Conservation (phyloP, 2,797 vertebrate species). For the Pipistrellus pipistrellus region DNA sequence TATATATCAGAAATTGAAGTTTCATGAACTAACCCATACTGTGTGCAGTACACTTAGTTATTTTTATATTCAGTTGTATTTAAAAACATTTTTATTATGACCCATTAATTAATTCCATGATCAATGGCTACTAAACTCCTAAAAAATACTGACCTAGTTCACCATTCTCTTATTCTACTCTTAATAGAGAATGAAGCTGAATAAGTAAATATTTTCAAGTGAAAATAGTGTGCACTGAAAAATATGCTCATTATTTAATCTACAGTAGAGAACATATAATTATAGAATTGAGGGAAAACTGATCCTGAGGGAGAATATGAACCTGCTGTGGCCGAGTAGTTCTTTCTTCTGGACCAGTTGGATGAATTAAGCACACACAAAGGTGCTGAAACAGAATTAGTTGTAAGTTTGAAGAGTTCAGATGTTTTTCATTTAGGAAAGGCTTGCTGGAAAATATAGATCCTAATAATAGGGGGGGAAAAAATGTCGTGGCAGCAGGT, state of each 20-base stretch:
- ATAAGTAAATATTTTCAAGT: not conserved
- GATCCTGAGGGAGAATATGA: not conserved
- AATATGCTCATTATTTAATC: constrained; percentile 52
- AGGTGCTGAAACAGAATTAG: constrained; percentile 55
- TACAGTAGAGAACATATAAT: not conserved
- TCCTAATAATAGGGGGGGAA: not conserved
- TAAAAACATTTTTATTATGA: constrained; percentile 30
- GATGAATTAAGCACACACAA: not conserved
- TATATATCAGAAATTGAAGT: constrained; percentile 15
- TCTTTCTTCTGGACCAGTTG: constrained; percentile 31
- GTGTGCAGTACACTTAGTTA: constrained; percentile 41
- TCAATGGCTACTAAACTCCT: constrained; percentile 35
- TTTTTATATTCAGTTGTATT: constrained; percentile 55
- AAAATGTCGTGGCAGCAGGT: constrained; percentile 11
- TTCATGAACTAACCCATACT: constrained; percentile 31
- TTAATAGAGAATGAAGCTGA: constrained; percentile 11
- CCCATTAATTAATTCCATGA: constrained; percentile 40
- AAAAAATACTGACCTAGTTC: constrained; percentile 1
- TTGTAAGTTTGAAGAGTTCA: constrained; percentile 59
- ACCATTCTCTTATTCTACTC: not conserved
- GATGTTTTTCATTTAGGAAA: constrained; percentile 64
- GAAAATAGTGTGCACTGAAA: constrained; percentile 30
- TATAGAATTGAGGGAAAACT: constrained; percentile 31
- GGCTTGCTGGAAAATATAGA: constrained; percentile 30
- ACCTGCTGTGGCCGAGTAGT: not conserved